Evolutionary conservation across 2,797 vertebrate genomes (phyloP).

Genomic region (Oryzias dopingdopingensis): DNA sequence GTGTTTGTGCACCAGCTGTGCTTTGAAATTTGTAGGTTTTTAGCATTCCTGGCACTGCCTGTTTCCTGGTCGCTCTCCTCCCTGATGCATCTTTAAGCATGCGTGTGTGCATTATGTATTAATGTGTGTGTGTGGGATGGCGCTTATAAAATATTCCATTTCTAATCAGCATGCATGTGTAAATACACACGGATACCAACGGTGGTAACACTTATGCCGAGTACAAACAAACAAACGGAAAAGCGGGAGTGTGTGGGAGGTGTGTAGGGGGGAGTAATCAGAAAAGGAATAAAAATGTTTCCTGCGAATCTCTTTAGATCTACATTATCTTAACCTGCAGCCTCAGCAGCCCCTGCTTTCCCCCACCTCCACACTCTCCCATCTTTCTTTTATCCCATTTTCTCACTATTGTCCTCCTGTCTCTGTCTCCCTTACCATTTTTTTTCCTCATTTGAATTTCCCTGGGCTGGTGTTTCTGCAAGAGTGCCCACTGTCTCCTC

Average conservation of each 20-base stretch:
- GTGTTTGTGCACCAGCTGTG: slow-evolving; percentile 49
- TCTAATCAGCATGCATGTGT: slow-evolving; percentile 77
- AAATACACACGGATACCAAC: slow-evolving; percentile 58
- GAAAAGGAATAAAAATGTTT: slow-evolving; percentile 87
- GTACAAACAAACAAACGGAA: slow-evolving; percentile 77
- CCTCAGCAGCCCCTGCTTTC: slow-evolving; percentile 72
- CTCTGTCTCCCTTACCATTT: slow-evolving; percentile 53
- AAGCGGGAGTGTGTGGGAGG: slow-evolving; percentile 69
- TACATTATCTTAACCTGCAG: slow-evolving; percentile 82
- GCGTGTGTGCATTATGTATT: slow-evolving; percentile 52
- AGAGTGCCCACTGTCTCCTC: slow-evolving; percentile 85
- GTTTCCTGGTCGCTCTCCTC: slow-evolving; percentile 32
- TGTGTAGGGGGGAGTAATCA: slow-evolving; percentile 75
- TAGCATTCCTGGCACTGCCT: slow-evolving; percentile 53
- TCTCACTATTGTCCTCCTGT: slow-evolving; percentile 78
- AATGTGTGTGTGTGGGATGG: slow-evolving; percentile 46
- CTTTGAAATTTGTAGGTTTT: slow-evolving; percentile 57
- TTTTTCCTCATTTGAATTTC: slow-evolving; percentile 89
- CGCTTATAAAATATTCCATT: slow-evolving; percentile 67
- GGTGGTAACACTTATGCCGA: slow-evolving; percentile 71
- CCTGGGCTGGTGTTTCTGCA: slow-evolving; percentile 96
- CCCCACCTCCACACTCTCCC: slow-evolving; percentile 56
- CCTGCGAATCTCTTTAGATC: slow-evolving; percentile 83
- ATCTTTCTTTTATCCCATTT: slow-evolving; percentile 77
- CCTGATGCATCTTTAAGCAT: slow-evolving; percentile 68